Evolutionary conservation across 1,140 invertebrate species (phyloP).

Genomic region (Drosophila nikananu): DNA sequence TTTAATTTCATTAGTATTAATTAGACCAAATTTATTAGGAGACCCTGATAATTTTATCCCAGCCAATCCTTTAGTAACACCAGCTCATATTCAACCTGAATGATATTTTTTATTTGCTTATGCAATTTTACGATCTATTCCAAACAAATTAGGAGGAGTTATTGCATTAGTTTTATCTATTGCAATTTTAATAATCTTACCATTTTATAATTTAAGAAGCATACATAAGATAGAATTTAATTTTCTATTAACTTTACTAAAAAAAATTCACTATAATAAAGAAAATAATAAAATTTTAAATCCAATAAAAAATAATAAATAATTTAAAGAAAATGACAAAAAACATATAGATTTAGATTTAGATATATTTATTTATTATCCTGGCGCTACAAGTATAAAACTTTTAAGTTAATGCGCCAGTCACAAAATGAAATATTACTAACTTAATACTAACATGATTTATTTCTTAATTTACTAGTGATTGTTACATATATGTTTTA

Average conservation of each 20-base stretch:
- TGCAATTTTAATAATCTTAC: constrained; percentile 88
- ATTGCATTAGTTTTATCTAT: constrained; percentile 88
- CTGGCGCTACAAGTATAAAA: no score
- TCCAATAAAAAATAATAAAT: constrained; percentile 52
- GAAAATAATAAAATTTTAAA: constrained; percentile 71
- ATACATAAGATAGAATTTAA: constrained; percentile 85
- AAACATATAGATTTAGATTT: no score
- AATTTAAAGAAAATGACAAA: constrained; percentile 77
- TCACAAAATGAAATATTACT: no score
- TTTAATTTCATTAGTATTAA: constrained; percentile 85
- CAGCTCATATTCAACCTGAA: constrained; percentile 91
- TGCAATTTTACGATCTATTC: constrained; percentile 90
- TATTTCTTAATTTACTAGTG: no score
- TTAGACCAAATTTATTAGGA: constrained; percentile 87
- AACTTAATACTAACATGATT: no score
- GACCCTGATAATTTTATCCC: constrained; percentile 90
- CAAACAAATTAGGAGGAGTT: constrained; percentile 91
- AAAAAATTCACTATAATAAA: constrained; percentile 54
- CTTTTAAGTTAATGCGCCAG: no score
- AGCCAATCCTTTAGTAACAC: constrained; percentile 90
- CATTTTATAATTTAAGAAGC: constrained; percentile 86
- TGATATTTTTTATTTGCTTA: constrained; percentile 92
- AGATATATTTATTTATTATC: no score
- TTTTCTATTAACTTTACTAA: constrained; percentile 14
- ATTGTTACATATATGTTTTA: no score